phyloP scores from a whole-genome alignment of 2,113 vertebrate genomes.

The Rattus rattus region DNA sequence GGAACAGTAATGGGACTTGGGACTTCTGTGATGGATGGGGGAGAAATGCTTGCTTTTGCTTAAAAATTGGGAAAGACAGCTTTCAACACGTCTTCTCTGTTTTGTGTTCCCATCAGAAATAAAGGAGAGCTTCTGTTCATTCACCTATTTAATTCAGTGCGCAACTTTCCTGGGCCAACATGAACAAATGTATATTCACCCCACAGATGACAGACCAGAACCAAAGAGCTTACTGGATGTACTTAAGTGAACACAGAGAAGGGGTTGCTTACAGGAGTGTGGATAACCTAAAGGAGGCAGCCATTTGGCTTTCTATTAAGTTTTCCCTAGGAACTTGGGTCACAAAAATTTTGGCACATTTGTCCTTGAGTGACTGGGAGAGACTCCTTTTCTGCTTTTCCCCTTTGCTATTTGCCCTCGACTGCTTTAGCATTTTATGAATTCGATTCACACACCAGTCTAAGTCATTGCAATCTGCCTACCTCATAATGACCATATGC shows the following conservation, averaged over 20 bases:
- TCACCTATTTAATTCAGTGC: neutral
- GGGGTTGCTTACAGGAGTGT: neutral
- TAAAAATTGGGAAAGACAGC: neutral
- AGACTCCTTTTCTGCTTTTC: neutral
- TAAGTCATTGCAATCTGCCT: neutral
- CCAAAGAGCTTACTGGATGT: neutral
- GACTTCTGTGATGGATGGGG: neutral
- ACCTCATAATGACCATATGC: neutral
- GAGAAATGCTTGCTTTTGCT: neutral
- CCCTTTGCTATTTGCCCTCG: neutral
- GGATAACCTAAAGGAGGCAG: neutral
- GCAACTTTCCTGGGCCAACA: neutral
- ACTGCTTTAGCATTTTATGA: neutral
- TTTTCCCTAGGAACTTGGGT: neutral
- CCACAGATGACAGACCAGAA: neutral
- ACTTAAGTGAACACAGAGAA: no score
- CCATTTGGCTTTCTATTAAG: neutral
- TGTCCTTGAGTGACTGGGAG: neutral
- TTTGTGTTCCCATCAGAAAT: neutral
- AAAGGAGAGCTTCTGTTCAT: no score
- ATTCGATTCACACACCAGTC: neutral
- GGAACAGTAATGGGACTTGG: neutral
- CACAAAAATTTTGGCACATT: neutral
- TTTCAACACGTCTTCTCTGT: neutral
- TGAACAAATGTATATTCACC: no score